phyloP scores from a whole-genome alignment of 1,140 invertebrate genomes.

The Elysia chlorotica region DNA sequence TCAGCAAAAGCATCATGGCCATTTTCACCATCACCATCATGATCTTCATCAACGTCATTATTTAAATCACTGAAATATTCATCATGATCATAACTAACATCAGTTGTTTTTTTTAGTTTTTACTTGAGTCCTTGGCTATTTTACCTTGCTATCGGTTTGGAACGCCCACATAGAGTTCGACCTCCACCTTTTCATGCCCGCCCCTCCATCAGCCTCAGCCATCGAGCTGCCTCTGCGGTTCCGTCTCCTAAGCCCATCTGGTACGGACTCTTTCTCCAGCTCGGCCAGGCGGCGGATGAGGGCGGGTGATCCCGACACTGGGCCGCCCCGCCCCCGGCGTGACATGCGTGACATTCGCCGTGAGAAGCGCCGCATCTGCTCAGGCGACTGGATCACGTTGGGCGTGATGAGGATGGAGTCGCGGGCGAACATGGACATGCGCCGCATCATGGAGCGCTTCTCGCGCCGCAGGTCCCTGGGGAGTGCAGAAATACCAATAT shows the following conservation, averaged over 20 bases:
- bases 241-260: constrained; percentile 2
- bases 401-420: constrained; percentile 25
- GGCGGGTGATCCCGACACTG: constrained; percentile 9
- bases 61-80: no score
- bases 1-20: no score
- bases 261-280: no score
- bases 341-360: constrained; percentile 9
- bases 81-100: no score
- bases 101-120: no score
- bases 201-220: constrained; percentile 14
- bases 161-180: not conserved
- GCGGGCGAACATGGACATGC: constrained; percentile 15
- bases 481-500: not conserved
- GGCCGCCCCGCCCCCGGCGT: no score
- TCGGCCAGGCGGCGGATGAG: constrained; percentile 10
- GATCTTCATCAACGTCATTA: no score
- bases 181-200: constrained; percentile 9
- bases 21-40: no score
- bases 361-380: constrained; percentile 14
- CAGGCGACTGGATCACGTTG: not conserved
- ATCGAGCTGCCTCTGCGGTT: constrained; percentile 13
- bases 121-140: no score
- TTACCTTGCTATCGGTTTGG: no score
- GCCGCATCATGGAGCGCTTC: constrained; percentile 21
- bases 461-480: constrained; percentile 20